These are phyloP conservation scores for Harpalus rufipes DNA, from an alignment of 2,888 invertebrate genomes.

Conservation along the genomic window DNA sequence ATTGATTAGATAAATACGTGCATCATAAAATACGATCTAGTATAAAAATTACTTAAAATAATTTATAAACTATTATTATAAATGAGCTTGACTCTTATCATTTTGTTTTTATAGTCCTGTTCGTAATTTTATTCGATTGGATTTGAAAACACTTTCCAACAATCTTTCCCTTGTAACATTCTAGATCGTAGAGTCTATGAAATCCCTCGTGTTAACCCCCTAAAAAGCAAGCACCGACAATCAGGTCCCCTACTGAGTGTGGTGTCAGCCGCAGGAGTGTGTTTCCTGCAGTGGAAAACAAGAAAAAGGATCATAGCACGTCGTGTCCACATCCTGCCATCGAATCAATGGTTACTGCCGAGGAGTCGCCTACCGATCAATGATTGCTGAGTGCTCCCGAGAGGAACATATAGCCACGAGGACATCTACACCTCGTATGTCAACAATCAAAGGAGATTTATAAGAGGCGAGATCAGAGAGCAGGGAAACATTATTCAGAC, in stretches of 20 bases:
- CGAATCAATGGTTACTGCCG: slow-evolving; percentile 49
- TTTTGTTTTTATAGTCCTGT: background rate
- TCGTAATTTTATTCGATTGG: slow-evolving; percentile 1
- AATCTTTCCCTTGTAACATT: slow-evolving; percentile 3
- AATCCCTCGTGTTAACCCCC: background rate
- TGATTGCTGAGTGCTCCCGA: slow-evolving; percentile 69
- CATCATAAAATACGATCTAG: too few species aligned
- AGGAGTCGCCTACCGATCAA: slow-evolving; percentile 39
- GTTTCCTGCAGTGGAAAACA: slow-evolving; percentile 46
- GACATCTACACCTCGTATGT: slow-evolving; percentile 1
- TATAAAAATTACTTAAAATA: too few species aligned
- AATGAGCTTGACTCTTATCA: too few species aligned
- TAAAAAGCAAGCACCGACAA: slow-evolving; percentile 51
- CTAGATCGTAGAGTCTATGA: background rate
- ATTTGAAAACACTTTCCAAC: background rate
- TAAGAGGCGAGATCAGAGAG: background rate
- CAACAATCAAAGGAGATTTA: background rate
- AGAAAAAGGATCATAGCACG: slow-evolving; percentile 50
- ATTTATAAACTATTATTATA: too few species aligned
- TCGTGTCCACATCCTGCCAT: slow-evolving; percentile 47
- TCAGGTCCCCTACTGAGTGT: slow-evolving; percentile 36
- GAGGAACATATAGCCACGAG: slow-evolving; percentile 67
- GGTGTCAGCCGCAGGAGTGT: slow-evolving; percentile 18
- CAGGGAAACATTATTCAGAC: background rate
- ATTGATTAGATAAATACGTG: too few species aligned